Conservation (phyloP, 2,113 vertebrate species). For the Pipa parva region DNA sequence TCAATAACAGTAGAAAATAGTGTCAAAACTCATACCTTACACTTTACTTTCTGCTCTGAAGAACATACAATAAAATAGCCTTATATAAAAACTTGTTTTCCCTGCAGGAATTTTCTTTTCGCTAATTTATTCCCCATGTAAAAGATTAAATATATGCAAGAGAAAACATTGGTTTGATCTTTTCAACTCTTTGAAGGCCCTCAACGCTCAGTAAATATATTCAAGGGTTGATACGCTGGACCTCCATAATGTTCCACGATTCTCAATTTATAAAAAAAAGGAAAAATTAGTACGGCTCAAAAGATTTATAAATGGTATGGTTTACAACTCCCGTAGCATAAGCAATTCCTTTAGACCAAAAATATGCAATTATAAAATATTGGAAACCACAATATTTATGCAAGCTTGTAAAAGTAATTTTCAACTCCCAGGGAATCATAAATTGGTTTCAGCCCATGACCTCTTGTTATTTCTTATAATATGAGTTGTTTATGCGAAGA, state of each 20-base stretch:
- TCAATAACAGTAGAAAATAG: no score
- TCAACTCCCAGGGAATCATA: background rate
- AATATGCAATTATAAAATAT: constrained; percentile 9
- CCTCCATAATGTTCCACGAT: no score
- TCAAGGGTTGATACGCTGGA: no score
- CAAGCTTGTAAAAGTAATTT: constrained; percentile 2
- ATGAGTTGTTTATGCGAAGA: background rate
- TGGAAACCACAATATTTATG: constrained; percentile 24
- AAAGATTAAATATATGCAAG: no score
- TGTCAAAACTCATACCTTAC: no score
- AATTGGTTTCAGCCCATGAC: background rate
- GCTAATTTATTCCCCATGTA: no score
- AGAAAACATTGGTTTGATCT: background rate
- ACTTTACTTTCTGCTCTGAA: no score
- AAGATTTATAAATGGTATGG: constrained; percentile 5
- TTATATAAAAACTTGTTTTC: no score
- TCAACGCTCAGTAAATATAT: no score
- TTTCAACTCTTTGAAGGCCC: no score
- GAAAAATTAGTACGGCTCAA: background rate
- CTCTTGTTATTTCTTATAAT: background rate
- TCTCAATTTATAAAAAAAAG: background rate
- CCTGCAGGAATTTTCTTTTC: no score
- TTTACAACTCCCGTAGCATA: background rate
- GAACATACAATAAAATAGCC: no score
- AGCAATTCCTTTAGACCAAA: constrained; percentile 6